A percentile compares a stretch with the other conserved stretches of the same genome.
phyloP scores from a whole-genome alignment of 2,797 vertebrate genomes.

The Anableps anableps region DNA sequence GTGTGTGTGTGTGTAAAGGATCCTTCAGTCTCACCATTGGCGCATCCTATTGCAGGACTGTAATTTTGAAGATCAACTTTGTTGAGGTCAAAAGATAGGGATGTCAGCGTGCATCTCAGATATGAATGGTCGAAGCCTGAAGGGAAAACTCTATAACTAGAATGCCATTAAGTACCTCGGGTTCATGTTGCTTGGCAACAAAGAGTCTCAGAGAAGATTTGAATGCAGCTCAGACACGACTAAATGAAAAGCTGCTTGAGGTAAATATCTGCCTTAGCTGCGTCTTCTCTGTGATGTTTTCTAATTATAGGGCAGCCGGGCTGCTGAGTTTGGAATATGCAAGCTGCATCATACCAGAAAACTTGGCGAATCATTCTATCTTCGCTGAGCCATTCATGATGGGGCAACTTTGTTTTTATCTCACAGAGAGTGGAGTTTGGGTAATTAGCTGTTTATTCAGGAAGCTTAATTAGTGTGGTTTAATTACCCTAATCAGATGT shows the following conservation, averaged over 20 bases:
- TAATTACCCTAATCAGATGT: slow-evolving; percentile 76
- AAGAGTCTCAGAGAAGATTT: slow-evolving; percentile 76
- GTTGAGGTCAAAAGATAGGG: slow-evolving; percentile 61
- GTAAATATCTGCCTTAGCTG: slow-evolving; percentile 71
- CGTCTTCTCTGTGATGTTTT: slow-evolving; percentile 65
- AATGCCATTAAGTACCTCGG: slow-evolving; percentile 65
- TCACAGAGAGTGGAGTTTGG: slow-evolving; percentile 48
- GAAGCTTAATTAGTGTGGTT: slow-evolving; percentile 74
- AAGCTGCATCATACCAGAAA: slow-evolving; percentile 52
- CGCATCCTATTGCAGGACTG: slow-evolving; percentile 37
- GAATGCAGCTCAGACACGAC: slow-evolving; percentile 75
- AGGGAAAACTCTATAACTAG: slow-evolving; percentile 69
- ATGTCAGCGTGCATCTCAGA: slow-evolving; percentile 51
- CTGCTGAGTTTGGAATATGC: slow-evolving; percentile 54
- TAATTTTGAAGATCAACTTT: slow-evolving; percentile 60
- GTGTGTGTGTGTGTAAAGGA: too few species aligned
- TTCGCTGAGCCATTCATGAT: slow-evolving; percentile 49
- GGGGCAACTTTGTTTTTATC: slow-evolving; percentile 49
- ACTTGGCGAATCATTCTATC: slow-evolving; percentile 49
- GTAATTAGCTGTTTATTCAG: slow-evolving; percentile 74
- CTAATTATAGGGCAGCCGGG: slow-evolving; percentile 63
- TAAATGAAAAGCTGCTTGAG: slow-evolving; percentile 77
- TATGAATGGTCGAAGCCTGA: slow-evolving; percentile 66
- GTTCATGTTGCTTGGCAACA: slow-evolving; percentile 85
- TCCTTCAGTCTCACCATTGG: slow-evolving; percentile 15